Evolutionary conservation across 2,797 vertebrate species (phyloP).

Genomic region (Erpetoichthys calabaricus): DNA sequence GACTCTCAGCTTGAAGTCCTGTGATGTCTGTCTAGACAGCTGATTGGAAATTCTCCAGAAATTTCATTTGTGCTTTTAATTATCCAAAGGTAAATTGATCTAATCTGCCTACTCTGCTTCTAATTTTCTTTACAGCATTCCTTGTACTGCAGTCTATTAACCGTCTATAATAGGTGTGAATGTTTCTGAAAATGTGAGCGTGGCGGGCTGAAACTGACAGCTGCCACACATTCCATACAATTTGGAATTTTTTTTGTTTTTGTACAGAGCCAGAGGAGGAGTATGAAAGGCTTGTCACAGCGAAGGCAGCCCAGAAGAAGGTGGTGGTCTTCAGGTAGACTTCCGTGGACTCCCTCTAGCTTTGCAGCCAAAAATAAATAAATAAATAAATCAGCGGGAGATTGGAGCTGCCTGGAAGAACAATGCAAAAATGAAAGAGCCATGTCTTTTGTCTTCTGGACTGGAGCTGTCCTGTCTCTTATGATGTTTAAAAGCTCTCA

Average conservation of each 20-base stretch:
- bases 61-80: constrained; percentile 19
- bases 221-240: constrained; percentile 7
- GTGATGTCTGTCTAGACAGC: constrained; percentile 8
- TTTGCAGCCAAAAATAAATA: no score
- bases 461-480: no score
- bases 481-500: no score
- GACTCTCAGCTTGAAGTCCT: constrained; percentile 4
- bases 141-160: constrained; percentile 19
- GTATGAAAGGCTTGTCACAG: constrained; percentile 3
- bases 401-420: no score
- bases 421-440: no score
- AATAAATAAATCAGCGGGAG: no score
- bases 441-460: no score
- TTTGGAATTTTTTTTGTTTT: no score
- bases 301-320: no score
- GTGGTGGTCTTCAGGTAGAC: no score
- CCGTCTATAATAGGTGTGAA: constrained; percentile 14
- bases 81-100: constrained; percentile 23
- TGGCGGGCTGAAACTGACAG: constrained; percentile 10
- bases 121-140: constrained; percentile 20
- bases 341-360: no score
- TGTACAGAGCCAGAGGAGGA: not conserved
- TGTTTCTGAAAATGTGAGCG: not conserved
- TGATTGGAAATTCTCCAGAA: constrained; percentile 16
- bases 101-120: constrained; percentile 18